Percentiles rank a stretch among this genome's conserved stretches.
These are phyloP conservation scores for Cynodonichthys magdalenae DNA, from an alignment of 2,797 vertebrate species.

Conservation along the genomic window DNA sequence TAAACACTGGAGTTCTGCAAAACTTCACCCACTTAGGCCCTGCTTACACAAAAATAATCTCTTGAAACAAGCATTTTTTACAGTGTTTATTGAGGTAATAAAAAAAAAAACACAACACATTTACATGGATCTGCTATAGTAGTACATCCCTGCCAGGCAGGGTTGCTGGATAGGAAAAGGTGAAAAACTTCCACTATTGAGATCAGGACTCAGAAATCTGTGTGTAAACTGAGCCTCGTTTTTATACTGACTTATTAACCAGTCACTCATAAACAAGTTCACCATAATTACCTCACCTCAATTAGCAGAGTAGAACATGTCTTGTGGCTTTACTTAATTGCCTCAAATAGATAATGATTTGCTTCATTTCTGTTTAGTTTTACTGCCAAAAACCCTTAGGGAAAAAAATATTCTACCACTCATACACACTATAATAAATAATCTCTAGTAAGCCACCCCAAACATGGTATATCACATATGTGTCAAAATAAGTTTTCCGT, in stretches of 20 bases:
- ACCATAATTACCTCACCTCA: conserved; percentile 57
- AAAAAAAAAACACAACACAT: no score
- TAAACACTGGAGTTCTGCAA: neutral
- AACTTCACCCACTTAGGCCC: conserved; percentile 7
- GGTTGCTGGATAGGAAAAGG: no score
- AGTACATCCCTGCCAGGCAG: no score
- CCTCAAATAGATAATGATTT: conserved; percentile 58
- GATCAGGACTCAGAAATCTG: no score
- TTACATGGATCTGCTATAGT: no score
- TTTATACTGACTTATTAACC: conserved; percentile 27
- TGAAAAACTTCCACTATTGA: no score
- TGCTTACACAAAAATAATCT: no score
- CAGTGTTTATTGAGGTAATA: no score
- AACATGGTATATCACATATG: neutral
- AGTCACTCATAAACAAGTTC: neutral
- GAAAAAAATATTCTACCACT: conserved; percentile 35
- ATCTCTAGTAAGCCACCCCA: conserved; percentile 12
- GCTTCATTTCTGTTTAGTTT: conserved; percentile 50
- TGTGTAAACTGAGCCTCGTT: conserved; percentile 6
- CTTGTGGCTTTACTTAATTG: conserved; percentile 46
- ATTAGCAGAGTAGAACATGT: conserved; percentile 54
- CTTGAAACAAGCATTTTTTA: no score
- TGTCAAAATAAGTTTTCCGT: neutral
- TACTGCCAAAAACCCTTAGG: conserved; percentile 32
- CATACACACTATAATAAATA: conserved; percentile 35